phyloP scores from a whole-genome alignment of 2,888 invertebrate species.

The Merodon equestris region DNA sequence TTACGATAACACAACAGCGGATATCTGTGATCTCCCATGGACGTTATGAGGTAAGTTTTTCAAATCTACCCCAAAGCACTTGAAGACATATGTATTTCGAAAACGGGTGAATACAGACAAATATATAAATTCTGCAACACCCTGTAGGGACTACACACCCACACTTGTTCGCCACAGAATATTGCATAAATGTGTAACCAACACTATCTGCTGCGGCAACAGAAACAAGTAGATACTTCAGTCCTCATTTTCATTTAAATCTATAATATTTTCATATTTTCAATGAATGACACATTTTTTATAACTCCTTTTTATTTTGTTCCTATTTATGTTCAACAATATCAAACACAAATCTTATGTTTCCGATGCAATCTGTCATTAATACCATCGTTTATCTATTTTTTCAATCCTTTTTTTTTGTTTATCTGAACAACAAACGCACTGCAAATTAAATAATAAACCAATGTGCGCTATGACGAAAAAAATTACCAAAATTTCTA shows the following conservation, averaged over 20 bases:
- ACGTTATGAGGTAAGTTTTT: constrained; percentile 85
- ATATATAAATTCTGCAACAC: too few relatives aligned
- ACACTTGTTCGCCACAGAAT: constrained; percentile 18
- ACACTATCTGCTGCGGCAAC: constrained; percentile 32
- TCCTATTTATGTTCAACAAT: constrained; percentile 52
- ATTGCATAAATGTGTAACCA: constrained; percentile 61
- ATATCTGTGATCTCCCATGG: constrained; percentile 93
- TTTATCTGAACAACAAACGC: constrained; percentile 48
- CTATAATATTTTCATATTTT: constrained; percentile 9
- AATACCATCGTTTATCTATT: constrained; percentile 66
- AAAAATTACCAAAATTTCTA: constrained; percentile 2
- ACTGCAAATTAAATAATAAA: constrained; percentile 31
- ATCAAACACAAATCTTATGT: constrained; percentile 44
- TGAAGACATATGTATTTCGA: too few relatives aligned
- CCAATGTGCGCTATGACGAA: constrained; percentile 48
- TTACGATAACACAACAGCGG: constrained; percentile 89
- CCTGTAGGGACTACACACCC: not conserved
- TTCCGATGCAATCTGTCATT: constrained; percentile 59
- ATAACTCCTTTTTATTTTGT: constrained; percentile 41
- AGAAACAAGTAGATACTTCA: too few relatives aligned
- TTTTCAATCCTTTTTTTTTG: constrained; percentile 54
- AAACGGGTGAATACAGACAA: too few relatives aligned
- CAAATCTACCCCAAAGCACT: not conserved
- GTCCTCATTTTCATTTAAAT: constrained; percentile 19
- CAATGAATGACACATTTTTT: constrained; percentile 31